Conservation (phyloP, 2,888 invertebrate genomes). For the Octodonta nipae region DNA sequence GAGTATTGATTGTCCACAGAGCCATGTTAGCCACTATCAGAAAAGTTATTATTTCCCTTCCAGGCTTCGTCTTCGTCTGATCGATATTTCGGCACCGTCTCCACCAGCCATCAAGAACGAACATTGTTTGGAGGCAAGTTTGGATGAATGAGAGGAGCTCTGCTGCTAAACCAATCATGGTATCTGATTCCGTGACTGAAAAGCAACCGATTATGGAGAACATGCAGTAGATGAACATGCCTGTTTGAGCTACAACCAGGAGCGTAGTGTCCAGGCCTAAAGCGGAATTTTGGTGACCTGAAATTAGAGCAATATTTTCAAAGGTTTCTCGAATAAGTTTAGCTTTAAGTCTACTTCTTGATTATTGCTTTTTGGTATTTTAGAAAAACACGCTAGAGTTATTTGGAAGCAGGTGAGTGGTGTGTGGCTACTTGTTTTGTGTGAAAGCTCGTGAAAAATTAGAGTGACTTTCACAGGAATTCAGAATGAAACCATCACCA, state of each 20-base stretch:
- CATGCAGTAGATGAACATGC: slow-evolving; percentile 85
- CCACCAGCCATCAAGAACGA: slow-evolving; percentile 80
- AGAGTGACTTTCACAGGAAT: too few relatives aligned
- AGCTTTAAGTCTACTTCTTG: too few relatives aligned
- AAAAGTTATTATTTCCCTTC: slow-evolving; percentile 86
- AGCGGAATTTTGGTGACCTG: slow-evolving; percentile 11
- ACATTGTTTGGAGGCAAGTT: slow-evolving; percentile 80
- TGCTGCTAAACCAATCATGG: slow-evolving; percentile 67
- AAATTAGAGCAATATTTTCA: too few relatives aligned
- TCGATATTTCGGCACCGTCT: slow-evolving; percentile 68
- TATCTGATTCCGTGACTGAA: slow-evolving; percentile 69
- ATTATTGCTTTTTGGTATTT: too few relatives aligned
- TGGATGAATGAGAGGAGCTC: slow-evolving; percentile 77
- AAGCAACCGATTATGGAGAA: slow-evolving; percentile 89
- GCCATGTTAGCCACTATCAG: slow-evolving; percentile 79
- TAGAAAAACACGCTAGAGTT: too few relatives aligned
- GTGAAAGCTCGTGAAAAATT: too few relatives aligned
- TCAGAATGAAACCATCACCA: too few relatives aligned
- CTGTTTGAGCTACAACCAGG: slow-evolving; percentile 83
- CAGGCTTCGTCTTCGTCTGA: slow-evolving; percentile 76
- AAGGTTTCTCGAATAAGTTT: too few relatives aligned
- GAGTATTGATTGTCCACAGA: slow-evolving; percentile 87
- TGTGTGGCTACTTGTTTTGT: too few relatives aligned
- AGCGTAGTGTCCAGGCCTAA: slow-evolving; percentile 68
- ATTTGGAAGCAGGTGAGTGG: too few relatives aligned